Conservation (phyloP, 2,888 invertebrate species). For the Seladonia tumulorum region DNA sequence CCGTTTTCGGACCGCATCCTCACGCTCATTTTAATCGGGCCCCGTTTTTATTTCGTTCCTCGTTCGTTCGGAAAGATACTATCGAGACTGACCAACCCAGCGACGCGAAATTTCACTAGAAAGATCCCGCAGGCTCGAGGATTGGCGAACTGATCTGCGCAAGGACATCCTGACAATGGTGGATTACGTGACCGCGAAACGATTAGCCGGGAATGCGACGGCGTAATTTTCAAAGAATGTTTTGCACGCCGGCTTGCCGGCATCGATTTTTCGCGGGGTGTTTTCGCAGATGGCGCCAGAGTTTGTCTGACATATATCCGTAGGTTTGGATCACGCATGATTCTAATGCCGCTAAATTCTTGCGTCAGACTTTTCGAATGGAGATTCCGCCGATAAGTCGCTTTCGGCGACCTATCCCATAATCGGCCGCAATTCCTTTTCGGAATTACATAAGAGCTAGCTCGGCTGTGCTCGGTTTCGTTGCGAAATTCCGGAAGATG, state of each 20-base stretch:
- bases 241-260: neutral
- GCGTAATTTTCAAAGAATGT: neutral
- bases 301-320: neutral
- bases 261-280: neutral
- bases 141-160: slow-evolving; percentile 8
- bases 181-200: slow-evolving; percentile 7
- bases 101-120: slow-evolving; percentile 4
- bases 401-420: neutral
- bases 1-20: neutral
- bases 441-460: neutral
- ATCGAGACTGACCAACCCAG: neutral
- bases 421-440: neutral
- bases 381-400: neutral
- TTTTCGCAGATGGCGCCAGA: slow-evolving; percentile 45
- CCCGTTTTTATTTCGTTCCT: neutral
- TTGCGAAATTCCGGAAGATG: neutral
- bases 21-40: neutral
- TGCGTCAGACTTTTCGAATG: slow-evolving; percentile 1
- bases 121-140: neutral
- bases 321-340: neutral
- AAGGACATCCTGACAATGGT: slow-evolving; percentile 4
- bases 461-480: neutral
- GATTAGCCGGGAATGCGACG: slow-evolving; percentile 29
- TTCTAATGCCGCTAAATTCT: neutral
- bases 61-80: neutral